Evolutionary conservation across 2,113 vertebrate genomes (phyloP), one percentile per base, ranked within the genome.

Genomic region (Tenrec ecaudatus): DNA sequence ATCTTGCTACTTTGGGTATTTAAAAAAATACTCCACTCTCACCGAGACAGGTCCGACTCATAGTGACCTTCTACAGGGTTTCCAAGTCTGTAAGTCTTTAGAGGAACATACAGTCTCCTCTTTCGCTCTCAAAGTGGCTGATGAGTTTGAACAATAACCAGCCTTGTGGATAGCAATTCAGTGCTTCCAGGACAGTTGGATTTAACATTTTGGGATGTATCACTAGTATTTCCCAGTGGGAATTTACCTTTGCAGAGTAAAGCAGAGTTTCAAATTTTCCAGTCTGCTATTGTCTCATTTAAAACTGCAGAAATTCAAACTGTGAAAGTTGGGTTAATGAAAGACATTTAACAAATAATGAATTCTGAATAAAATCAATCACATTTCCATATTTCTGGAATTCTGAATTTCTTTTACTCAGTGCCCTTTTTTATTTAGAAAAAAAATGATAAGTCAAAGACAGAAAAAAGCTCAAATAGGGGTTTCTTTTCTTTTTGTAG

Each of bases 181-280:
- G 12, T 53, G 47, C 9, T 53, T 53, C 6, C 47, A 53, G 47
- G 9, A 53, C 47, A 53, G 47, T 53, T 4, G 12, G 58, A 23
- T 71, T 94, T 93, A 27, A 89, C 27, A 29, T 31, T 77, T 84
- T 80, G 29, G 73, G 58, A 78, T 82, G 47, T 36, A 81, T 8
- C 66, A 58, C 88, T 43, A 81, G 0, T 53, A 19, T 73, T 91
- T 90, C 29, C 62, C 66, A 81, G 58, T 6, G 29, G 60, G 47
- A 86, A 81, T 16, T 62, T 19, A 57, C 2, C 20, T 81, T 4
- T 25, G 5, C 1, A 60, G 31, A 47, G 20, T 58, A 58, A 2
- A 25, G 22, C 22, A 66, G 66, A 76, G 40, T 38, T 79, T 62
- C 11, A 1, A 36, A 2, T 69, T 6, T 7, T 25, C 79, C 36